Conservation (phyloP, 2,797 vertebrate species). For the Pseudochromis fuscus region DNA sequence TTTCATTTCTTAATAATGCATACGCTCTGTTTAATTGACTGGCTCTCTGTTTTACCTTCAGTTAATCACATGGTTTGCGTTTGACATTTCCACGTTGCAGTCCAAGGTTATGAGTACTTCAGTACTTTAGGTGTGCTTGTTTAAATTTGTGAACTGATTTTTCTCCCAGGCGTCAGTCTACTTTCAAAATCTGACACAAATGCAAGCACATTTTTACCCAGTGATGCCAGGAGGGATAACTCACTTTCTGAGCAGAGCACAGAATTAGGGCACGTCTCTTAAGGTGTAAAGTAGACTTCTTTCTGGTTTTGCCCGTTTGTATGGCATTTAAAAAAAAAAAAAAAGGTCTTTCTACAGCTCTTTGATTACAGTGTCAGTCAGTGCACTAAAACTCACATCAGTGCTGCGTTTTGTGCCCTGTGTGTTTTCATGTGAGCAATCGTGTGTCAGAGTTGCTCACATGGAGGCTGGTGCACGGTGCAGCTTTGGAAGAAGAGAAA, state of each 20-base stretch:
- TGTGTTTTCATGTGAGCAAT: conserved; percentile 1
- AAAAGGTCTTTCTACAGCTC: conserved; percentile 6
- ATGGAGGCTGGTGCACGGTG: background rate
- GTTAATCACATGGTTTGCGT: conserved; percentile 34
- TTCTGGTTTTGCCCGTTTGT: conserved; percentile 33
- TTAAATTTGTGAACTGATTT: conserved; percentile 35
- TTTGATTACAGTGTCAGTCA: conserved; percentile 5
- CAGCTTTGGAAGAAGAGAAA: conserved; percentile 29
- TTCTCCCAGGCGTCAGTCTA: conserved; percentile 44
- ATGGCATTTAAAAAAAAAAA: conserved; percentile 10
- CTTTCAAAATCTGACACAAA: conserved; percentile 61
- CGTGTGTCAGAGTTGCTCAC: conserved; percentile 15
- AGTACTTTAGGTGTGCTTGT: background rate
- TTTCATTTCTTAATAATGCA: conserved; percentile 57
- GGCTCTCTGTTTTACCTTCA: conserved; percentile 19
- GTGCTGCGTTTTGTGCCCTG: conserved; percentile 9
- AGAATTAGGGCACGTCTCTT: conserved; percentile 61
- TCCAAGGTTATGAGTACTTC: background rate
- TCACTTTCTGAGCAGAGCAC: conserved; percentile 39
- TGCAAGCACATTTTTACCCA: conserved; percentile 51
- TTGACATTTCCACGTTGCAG: background rate
- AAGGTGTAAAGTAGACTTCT: conserved; percentile 38
- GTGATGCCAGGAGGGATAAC: conserved; percentile 47
- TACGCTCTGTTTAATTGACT: conserved; percentile 1
- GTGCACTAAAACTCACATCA: background rate